Conservation (phyloP, 2,888 invertebrate species). For the Notodonta dromedarius region DNA sequence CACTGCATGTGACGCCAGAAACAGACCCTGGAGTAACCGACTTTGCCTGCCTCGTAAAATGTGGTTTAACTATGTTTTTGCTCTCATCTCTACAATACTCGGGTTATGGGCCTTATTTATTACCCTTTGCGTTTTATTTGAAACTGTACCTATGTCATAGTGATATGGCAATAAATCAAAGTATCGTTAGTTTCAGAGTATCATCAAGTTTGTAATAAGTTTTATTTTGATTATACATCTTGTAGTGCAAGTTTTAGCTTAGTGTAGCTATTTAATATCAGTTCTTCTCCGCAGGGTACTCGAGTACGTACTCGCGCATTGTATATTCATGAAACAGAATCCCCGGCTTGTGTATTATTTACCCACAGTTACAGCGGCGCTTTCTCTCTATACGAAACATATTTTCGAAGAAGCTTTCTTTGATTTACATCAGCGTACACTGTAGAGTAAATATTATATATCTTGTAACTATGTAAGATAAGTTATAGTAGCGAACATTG, state of each 20-base stretch:
- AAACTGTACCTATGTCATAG: too few species aligned
- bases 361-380: not conserved
- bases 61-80: not conserved
- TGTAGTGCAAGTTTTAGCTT: too few species aligned
- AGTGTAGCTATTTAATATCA: not conserved
- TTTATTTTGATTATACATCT: too few species aligned
- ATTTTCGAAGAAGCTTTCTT: not conserved
- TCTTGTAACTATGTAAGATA: too few species aligned
- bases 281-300: not conserved
- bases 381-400: not conserved
- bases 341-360: not conserved
- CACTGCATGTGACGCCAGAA: not conserved
- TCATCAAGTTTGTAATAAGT: too few species aligned
- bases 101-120: not conserved
- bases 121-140: not conserved
- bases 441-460: too few species aligned
- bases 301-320: not conserved
- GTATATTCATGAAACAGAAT: not conserved
- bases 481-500: too few species aligned
- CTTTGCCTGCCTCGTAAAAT: conserved; percentile 2
- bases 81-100: not conserved
- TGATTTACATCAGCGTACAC: not conserved
- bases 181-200: too few species aligned
- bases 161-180: too few species aligned
- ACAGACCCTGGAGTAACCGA: not conserved